A percentile compares a stretch with the other conserved stretches of the same genome.
Conservation (phyloP, 2,797 vertebrate genomes). For the Psittacula echo region DNA sequence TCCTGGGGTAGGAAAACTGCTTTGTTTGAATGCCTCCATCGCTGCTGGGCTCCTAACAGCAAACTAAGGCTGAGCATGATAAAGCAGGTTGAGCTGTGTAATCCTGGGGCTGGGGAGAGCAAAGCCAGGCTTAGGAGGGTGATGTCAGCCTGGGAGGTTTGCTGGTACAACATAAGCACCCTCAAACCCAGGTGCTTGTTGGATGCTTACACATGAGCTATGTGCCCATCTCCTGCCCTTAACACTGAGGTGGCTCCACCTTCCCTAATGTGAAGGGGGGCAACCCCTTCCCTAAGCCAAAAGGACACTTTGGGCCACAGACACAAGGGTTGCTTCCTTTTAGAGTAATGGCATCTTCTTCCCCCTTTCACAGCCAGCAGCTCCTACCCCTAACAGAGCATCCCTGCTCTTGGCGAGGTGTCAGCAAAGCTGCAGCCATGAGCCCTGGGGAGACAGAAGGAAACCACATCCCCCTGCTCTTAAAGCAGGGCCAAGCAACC, state of each 20-base stretch:
- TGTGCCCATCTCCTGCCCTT: not conserved
- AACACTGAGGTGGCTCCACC: not conserved
- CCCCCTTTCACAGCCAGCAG: not conserved
- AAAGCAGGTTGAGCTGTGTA: not conserved
- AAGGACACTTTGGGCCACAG: rapidly evolving
- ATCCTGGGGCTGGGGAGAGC: not conserved
- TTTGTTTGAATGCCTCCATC: not conserved
- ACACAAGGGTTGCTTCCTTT: not conserved
- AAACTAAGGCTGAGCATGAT: not conserved
- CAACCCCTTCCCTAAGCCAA: not conserved
- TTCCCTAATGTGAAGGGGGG: not conserved
- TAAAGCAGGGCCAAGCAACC: not conserved
- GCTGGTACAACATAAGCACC: not conserved
- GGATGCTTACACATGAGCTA: not conserved
- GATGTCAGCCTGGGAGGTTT: not conserved
- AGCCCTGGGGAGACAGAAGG: not conserved
- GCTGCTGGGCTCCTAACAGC: not conserved
- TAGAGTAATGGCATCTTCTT: not conserved
- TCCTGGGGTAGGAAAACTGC: not conserved
- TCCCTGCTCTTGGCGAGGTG: not conserved
- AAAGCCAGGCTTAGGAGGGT: not conserved
- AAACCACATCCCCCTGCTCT: not conserved
- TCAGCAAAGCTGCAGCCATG: not conserved
- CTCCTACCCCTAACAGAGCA: not conserved
- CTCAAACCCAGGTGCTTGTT: not conserved